Percentiles rank a stretch among this genome's conserved stretches.
These are phyloP conservation scores for Drosophila hydei DNA, from an alignment of 1,140 invertebrate species.

Conservation along the genomic window DNA sequence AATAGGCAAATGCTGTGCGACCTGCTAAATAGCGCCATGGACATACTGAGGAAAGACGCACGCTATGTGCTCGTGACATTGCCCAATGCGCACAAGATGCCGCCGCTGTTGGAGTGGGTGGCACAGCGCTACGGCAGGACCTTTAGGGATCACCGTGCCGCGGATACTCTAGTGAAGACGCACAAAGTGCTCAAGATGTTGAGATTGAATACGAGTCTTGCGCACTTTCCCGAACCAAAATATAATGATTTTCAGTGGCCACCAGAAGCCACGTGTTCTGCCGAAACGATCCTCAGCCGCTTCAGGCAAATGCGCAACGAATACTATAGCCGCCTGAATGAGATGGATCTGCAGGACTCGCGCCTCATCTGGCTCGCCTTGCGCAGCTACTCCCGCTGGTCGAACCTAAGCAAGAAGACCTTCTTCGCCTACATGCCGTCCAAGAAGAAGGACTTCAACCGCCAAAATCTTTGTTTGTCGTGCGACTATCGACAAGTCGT, in stretches of 20 bases:
- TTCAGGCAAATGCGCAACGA: neutral
- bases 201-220: neutral
- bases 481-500: slow-evolving; percentile 15
- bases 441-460: slow-evolving; percentile 41
- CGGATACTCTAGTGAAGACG: neutral
- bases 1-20: slow-evolving; percentile 43
- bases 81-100: slow-evolving; percentile 70
- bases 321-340: slow-evolving; percentile 39
- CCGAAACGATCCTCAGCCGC: neutral
- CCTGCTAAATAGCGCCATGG: slow-evolving; percentile 56
- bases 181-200: neutral
- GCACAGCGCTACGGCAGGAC: slow-evolving; percentile 61
- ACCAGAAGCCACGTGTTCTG: too few relatives aligned
- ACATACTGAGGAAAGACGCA: slow-evolving; percentile 41
- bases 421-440: slow-evolving; percentile 76
- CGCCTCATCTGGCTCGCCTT: slow-evolving; percentile 56
- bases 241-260: too few relatives aligned
- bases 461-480: slow-evolving; percentile 24
- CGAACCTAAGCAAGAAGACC: slow-evolving; percentile 33
- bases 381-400: slow-evolving; percentile 47
- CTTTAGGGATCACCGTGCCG: slow-evolving; percentile 17
- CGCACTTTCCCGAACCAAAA: too few relatives aligned
- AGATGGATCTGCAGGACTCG: slow-evolving; percentile 34
- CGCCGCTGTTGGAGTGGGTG: slow-evolving; percentile 66
- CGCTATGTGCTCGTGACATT: slow-evolving; percentile 69